Base-by-base conservation (phyloP, 2,113 vertebrate genomes). In the Podilymbus podiceps region DNA sequence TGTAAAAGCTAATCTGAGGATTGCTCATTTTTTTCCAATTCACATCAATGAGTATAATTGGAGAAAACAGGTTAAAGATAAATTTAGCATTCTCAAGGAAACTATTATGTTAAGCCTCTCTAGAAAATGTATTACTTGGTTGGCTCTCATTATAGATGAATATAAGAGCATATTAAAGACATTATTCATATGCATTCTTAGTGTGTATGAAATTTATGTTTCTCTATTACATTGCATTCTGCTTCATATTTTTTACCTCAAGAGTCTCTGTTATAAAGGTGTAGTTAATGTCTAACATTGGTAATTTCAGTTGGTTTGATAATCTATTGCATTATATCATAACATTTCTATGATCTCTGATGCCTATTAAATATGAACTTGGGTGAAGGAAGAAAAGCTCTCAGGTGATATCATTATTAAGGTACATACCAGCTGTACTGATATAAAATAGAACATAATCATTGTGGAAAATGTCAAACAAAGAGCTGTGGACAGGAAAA, bases 141-240 rank as follows among this genome's bases (percentile, higher is more conserved):
- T 81, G 95, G 85, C 82, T 97, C 95, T 98, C 95, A 96, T 97
- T 96, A 97, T 89, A 93, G 80, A 87, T 77, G 44, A 94, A 97
- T 95, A 77, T 96, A 96, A 97, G 86, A 97, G 35, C 81, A 85
- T 91, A 97, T 97, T 97, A 93, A 85, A 93, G 27, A 49, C 81
- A 95, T 97, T 95, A 93, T 96, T 97, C 95, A 90, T 78, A 86
- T 50, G 77, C 67, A 90, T 96, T 96, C 96, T 94, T 89, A 63
- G 49, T 86, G 46, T 28, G 13, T 84, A 64, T 56, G 76, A 88
- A 96, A 96, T 97, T 97, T 96, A 95, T 94, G 88, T 96, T 96
- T 95, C 91, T 96, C 44, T 62, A 91, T 91, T 92, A 40, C 42
- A 30, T 46, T 68, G 21, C 60, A 76, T 58, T 85, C 35, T 59